Evolutionary conservation across 2,888 invertebrate species (phyloP), one percentile per base, ranked within the genome.

Genomic region (Kryphioiulus occultus): DNA sequence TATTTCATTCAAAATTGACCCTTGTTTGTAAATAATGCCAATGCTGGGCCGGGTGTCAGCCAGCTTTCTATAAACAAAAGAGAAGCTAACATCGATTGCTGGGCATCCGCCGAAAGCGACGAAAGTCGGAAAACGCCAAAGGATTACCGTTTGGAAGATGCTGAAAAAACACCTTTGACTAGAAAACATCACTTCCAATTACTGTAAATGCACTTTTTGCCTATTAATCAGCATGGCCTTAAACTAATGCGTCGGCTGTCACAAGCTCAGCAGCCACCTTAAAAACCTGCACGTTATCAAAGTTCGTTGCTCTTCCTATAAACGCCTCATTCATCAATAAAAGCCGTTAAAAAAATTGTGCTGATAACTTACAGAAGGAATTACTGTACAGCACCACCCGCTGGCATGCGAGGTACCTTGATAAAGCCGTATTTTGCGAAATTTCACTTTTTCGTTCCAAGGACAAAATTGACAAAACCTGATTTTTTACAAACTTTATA

Each of bases 1-100:
- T 78, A 78, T 78, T 78, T 78, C 78, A 78, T 78, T 78, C 78
- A 78, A 78, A 78, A 78, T 78, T 78, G 78, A 78, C 78, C 78
- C 30, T 78, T 78, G 78, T 78, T 78, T 78, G 78, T 78, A 78
- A 78, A 78, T 78, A 78, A 78, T 78, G 78, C 78, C 78, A 78
- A 22, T 30, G 9, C 26, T 3, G 30, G 78, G 15, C 30, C 78
- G 30, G 30, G 30, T 30, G 78, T 26, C 78, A 78, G 78, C 30
- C 78, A 78, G 78, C 30, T 30, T 30, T 78, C 78, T 22, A 78
- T 78, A 78, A 78, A 78, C 78, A 78, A 78, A 78, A 78, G 78
- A 12, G 15, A 78, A 30, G 78, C n/a, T n/a, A n/a, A n/a, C 78
- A 78, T 30, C 26, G 7, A 78, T 78, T 78, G 78, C 78, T 12